Evolutionary conservation across 2,888 invertebrate species (phyloP), one percentile per base, ranked within the genome.

Genomic region (Noctua pronuba): DNA sequence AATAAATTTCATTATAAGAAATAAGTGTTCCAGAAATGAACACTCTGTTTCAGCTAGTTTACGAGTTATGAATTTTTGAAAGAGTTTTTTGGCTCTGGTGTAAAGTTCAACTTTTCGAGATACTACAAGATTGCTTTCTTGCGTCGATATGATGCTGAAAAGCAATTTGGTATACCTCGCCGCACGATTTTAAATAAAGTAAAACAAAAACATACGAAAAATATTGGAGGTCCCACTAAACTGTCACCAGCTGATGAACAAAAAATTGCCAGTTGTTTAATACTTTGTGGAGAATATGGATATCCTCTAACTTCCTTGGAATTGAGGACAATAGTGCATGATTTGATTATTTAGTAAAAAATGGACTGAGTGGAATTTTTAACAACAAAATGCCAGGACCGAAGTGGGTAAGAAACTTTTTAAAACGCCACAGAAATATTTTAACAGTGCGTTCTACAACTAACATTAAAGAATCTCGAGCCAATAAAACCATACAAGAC

Each of bases 321-420:
- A 73, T 73, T 85, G 52, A 75, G 77, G 64, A 71, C 79, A 58
- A 73, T 85, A 46, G 79, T 80, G 35, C 49, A 76, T 76, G 75
- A 83, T 68, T 85, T n/a, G n/a, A n/a, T n/a, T n/a, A 85, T 73
- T 76, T 82, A 83, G 67, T 76, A 11, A 83, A 85, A 64, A 85
- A 81, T 75, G 73, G 72, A 75, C 64, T 73, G 8, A 79, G 52
- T 71, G 52, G 66, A 46, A 64, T 79, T 73, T 86, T 84, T 79
- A 70, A 82, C 55, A 28, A 73, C 60, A 85, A 86, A 84, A 70
- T 86, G 60, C 84, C 84, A 44, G 77, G 84, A 31, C 72, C 49
- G 41, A 75, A 73, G 81, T 83, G 79, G 80, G 81, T 81, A 6
- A 67, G 44, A 67, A 46, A 46, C 67, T 67, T 67, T 66, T 68